Evolutionary conservation across 2,113 vertebrate genomes (phyloP).

Genomic region (Nothoprocta perdicaria): DNA sequence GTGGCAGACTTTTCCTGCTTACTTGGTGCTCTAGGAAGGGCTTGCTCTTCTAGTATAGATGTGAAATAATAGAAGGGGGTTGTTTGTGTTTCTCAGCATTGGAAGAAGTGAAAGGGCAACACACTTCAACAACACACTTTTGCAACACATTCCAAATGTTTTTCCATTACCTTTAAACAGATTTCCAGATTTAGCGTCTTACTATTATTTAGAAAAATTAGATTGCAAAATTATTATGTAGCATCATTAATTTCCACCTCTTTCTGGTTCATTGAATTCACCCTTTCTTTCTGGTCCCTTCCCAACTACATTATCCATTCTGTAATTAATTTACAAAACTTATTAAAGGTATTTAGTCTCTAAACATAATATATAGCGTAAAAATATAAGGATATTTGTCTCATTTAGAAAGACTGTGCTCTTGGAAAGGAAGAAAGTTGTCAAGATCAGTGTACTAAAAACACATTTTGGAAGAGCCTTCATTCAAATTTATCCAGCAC

Average conservation of each 20-base stretch:
- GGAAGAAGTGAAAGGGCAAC: not conserved
- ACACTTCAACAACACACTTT: not conserved
- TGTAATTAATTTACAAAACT: not conserved
- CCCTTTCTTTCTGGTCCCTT: not conserved
- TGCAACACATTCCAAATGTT: not conserved
- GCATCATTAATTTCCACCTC: not conserved
- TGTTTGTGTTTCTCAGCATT: not conserved
- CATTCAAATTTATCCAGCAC: not conserved
- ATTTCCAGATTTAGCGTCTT: not conserved
- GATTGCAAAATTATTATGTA: not conserved
- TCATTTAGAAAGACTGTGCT: not conserved
- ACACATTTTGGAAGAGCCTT: not conserved
- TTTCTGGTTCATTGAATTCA: not conserved
- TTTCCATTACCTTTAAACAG: not conserved
- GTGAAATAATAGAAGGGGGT: not conserved
- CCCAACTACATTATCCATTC: not conserved
- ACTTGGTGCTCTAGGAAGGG: not conserved
- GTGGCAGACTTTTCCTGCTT: not conserved
- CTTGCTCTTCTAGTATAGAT: not conserved
- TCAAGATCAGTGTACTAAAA: not conserved
- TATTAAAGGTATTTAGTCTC: not conserved
- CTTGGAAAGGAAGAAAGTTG: not conserved
- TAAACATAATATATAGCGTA: not conserved
- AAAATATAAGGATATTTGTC: not conserved
- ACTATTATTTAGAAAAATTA: not conserved